Base-by-base conservation (phyloP, 2,797 vertebrate genomes). In the Cyprinella venusta region DNA sequence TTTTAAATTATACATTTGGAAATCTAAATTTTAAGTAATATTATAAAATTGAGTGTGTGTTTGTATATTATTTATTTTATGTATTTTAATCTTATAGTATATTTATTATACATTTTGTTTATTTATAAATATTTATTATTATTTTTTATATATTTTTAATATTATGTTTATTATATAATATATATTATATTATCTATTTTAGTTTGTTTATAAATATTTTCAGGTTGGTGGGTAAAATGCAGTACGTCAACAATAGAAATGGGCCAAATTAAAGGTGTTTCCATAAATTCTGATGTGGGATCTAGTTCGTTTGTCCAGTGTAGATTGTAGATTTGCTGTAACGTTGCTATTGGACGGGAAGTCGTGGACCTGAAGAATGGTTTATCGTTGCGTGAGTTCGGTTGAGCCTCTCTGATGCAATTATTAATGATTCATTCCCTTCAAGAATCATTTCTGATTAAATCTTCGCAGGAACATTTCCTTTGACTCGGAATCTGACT, bases 401-500 rank as follows among this genome's bases (percentile, higher is more conserved):
- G 10, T 24, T 10, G 16, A 50, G 24, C 26, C 6, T 61, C 56
- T 76, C 24, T 21, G 59, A 64, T n/a, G 10, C 36, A 42, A 48
- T 65, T n/a, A 48, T 10, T 15, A 65, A 50, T 36, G 30, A 19
- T 36, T 63, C 2, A 30, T 30, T 63, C 13, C 13, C 56, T 26
- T 61, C 5, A 26, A 26, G 56, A 61, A 26, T 61, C n/a, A 24
- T 9, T 78, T 45, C 61, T 78, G 21, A 56, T 40, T 36, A 26
- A 54, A 70, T 56, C 65, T 56, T 26, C 42, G 48, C 24, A 48
- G 70, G 26, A 52, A 24, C 15, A 18, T 15, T 38, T 65, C 6
- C 9, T 80, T 76, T 50, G 30, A 63, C 48, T 61, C 42, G 64
- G 70, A 38, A n/a, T 40, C 38, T 42, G n/a, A 69, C 36, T 24